Evolutionary conservation across 2,888 invertebrate genomes (phyloP).

Genomic region (Sicus ferrugineus): DNA sequence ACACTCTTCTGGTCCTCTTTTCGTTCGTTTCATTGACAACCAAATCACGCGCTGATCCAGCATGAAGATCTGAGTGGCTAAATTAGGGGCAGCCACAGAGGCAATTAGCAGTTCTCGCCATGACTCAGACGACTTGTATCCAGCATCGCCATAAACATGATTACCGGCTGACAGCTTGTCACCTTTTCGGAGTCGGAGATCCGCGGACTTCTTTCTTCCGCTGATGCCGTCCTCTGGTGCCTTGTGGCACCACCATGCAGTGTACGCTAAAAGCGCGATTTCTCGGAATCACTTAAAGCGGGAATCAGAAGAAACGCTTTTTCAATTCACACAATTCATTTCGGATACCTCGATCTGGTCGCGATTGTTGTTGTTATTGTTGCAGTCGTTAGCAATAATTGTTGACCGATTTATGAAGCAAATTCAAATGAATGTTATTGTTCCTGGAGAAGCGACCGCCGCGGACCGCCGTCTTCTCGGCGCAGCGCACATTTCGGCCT

Average conservation of each 20-base stretch:
- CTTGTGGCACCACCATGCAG: not conserved
- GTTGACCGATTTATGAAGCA: slow-evolving; percentile 53
- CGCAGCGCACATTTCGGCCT: not conserved
- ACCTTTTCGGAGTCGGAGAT: not conserved
- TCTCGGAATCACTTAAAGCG: too few species aligned
- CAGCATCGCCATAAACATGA: slow-evolving; percentile 28
- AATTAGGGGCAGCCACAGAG: too few species aligned
- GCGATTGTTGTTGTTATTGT: slow-evolving; percentile 43
- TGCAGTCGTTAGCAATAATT: slow-evolving; percentile 42
- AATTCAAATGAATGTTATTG: slow-evolving; percentile 57
- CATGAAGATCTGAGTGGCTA: too few species aligned
- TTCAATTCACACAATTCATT: too few species aligned
- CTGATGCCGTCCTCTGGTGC: not conserved
- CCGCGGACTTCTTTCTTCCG: not conserved
- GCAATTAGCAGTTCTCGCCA: too few species aligned
- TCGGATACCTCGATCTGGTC: not conserved
- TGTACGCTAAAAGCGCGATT: too few species aligned
- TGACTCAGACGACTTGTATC: not conserved
- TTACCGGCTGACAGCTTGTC: slow-evolving; percentile 23
- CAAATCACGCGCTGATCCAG: too few species aligned
- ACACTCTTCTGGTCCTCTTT: too few species aligned
- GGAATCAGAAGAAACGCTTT: too few species aligned
- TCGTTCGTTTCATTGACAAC: too few species aligned
- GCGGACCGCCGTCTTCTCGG: not conserved
- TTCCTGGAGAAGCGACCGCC: slow-evolving; percentile 48